A percentile compares a stretch with the other conserved stretches of the same genome.
These are phyloP conservation scores for Drosophila trapezifrons DNA, from an alignment of 1,140 invertebrate species.

Conservation along the genomic window DNA sequence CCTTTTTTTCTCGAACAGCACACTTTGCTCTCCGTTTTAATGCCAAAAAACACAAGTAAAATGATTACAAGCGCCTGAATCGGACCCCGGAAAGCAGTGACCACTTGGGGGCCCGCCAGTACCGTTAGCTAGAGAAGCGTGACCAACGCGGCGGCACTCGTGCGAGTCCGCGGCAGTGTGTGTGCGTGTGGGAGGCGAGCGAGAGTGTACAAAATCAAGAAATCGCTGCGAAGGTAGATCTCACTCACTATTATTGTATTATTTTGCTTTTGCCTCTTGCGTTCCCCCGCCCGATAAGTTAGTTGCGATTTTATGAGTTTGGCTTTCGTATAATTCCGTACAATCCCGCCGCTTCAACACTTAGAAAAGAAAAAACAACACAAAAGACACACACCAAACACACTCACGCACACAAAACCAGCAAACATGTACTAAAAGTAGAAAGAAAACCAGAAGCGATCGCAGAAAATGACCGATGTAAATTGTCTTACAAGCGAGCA, in stretches of 20 bases:
- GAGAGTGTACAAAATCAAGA: constrained; percentile 44
- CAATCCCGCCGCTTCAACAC: constrained; percentile 51
- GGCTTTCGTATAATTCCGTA: constrained; percentile 55
- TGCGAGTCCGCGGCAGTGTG: constrained; percentile 55
- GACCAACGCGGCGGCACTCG: constrained; percentile 7
- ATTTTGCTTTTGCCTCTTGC: constrained; percentile 31
- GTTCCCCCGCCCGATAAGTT: constrained; percentile 36
- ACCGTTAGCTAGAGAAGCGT: constrained; percentile 9
- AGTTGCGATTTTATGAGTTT: constrained; percentile 72
- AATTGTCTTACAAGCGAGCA: constrained; percentile 80
- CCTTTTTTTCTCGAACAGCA: constrained; percentile 48
- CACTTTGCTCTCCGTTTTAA: constrained; percentile 29
- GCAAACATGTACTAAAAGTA: constrained; percentile 53
- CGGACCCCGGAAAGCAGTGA: background rate
- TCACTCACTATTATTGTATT: constrained; percentile 52
- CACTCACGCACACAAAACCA: constrained; percentile 55
- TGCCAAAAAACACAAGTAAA: constrained; percentile 14
- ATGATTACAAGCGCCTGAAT: constrained; percentile 21
- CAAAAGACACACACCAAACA: constrained; percentile 34
- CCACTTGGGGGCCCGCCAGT: background rate
- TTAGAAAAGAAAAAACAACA: constrained; percentile 27
- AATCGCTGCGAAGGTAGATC: constrained; percentile 58
- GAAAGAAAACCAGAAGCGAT: constrained; percentile 31
- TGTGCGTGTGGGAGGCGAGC: constrained; percentile 52
- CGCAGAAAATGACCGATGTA: constrained; percentile 76